Evolutionary conservation across 2,113 vertebrate genomes (phyloP).

Genomic region (Apistogramma diplotaenia): DNA sequence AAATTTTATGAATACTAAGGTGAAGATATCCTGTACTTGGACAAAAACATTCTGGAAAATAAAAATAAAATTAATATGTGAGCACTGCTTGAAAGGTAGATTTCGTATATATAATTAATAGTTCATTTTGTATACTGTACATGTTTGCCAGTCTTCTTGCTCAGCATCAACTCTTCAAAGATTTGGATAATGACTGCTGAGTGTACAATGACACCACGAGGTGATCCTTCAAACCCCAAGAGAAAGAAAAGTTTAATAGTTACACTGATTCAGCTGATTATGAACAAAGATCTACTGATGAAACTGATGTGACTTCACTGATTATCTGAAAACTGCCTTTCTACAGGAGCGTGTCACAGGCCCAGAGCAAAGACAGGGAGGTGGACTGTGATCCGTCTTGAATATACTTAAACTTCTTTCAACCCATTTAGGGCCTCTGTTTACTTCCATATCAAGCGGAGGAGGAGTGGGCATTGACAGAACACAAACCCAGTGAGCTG

Average conservation of each 20-base stretch:
- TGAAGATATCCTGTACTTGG: too few relatives aligned
- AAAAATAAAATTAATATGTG: too few relatives aligned
- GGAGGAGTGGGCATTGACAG: not conserved
- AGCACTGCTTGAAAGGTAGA: too few relatives aligned
- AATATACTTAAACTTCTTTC: not conserved
- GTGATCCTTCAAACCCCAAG: not conserved
- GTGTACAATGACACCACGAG: not conserved
- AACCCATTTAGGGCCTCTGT: not conserved
- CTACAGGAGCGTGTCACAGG: not conserved
- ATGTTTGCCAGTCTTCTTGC: not conserved
- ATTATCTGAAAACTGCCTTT: not conserved
- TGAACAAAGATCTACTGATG: too few relatives aligned
- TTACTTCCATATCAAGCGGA: slow-evolving; percentile 7
- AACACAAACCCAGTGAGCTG: slow-evolving; percentile 9
- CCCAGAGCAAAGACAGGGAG: not conserved
- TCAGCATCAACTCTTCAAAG: not conserved
- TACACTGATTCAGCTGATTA: too few relatives aligned
- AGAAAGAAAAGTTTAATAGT: too few relatives aligned
- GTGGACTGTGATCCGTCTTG: not conserved
- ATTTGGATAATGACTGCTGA: not conserved
- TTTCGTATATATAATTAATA: too few relatives aligned
- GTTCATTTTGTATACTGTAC: too few relatives aligned
- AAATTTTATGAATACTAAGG: too few relatives aligned
- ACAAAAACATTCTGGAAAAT: too few relatives aligned
- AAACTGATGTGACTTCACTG: not conserved